phyloP scores from a whole-genome alignment of 2,888 invertebrate species.

The Eumerus sabulonum region DNA sequence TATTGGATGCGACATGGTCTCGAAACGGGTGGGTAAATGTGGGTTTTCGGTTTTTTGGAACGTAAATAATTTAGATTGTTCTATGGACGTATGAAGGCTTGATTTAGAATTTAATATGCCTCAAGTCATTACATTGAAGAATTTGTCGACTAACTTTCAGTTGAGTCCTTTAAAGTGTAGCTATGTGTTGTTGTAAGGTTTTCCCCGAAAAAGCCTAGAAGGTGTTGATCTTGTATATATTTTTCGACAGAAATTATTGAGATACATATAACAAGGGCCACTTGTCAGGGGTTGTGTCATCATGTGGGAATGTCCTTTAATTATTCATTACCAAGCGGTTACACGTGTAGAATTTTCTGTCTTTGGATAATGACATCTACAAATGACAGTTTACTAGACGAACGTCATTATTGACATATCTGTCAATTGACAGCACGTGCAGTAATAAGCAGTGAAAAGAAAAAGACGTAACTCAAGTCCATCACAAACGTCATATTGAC shows the following conservation, averaged over 20 bases:
- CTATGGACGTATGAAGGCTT: slow-evolving; percentile 22
- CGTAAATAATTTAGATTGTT: slow-evolving; percentile 56
- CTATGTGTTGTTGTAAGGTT: background rate
- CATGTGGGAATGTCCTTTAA: no score
- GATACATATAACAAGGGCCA: slow-evolving; percentile 44
- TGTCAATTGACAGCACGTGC: no score
- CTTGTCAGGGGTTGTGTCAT: slow-evolving; percentile 15
- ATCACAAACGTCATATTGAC: no score
- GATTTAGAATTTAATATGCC: slow-evolving; percentile 43
- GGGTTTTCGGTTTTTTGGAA: slow-evolving; percentile 24
- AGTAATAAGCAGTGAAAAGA: no score
- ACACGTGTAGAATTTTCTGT: no score
- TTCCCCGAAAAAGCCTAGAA: background rate
- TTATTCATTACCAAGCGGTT: no score
- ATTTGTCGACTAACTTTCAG: slow-evolving; percentile 11
- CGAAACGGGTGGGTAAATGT: slow-evolving; percentile 25
- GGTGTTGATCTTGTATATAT: slow-evolving; percentile 28
- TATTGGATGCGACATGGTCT: slow-evolving; percentile 11
- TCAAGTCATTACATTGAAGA: slow-evolving; percentile 39
- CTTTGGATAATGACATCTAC: no score
- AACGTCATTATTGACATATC: no score
- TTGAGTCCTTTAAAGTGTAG: slow-evolving; percentile 3
- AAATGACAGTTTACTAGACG: no score
- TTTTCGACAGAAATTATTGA: slow-evolving; percentile 24
- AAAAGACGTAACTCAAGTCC: no score